Conservation (phyloP, 1,140 invertebrate genomes). For the Pseudomyrmex pallidus region DNA sequence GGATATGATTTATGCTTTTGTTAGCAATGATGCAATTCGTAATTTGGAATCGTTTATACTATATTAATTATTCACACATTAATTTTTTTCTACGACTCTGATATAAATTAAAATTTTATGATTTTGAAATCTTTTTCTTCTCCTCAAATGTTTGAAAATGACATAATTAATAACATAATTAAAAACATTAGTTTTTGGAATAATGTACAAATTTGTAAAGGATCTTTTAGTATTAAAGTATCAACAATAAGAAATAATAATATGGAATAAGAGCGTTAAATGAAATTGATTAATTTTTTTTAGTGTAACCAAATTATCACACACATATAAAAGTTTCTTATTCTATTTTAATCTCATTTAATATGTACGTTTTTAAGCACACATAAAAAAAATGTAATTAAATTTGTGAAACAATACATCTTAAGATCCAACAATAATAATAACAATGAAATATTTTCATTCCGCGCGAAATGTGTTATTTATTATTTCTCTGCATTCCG, state of each 20-base stretch:
- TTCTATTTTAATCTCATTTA: not conserved
- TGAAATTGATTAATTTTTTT: too few relatives aligned
- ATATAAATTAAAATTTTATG: too few relatives aligned
- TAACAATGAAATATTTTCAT: not conserved
- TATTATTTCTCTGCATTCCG: not conserved
- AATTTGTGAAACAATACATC: not conserved
- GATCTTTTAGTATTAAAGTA: too few relatives aligned
- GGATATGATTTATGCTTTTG: conserved; percentile 24
- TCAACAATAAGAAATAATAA: too few relatives aligned
- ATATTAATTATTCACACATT: not conserved
- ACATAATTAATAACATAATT: too few relatives aligned
- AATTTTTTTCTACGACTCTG: not conserved
- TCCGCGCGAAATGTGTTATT: not conserved
- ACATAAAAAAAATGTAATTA: not conserved
- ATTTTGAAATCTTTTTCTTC: too few relatives aligned
- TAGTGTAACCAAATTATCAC: too few relatives aligned
- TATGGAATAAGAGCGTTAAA: too few relatives aligned
- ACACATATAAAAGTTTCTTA: not conserved
- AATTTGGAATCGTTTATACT: not conserved
- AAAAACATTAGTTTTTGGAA: too few relatives aligned
- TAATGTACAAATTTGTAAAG: too few relatives aligned
- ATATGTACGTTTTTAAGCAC: not conserved
- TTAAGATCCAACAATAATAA: too few relatives aligned
- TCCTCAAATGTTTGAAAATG: too few relatives aligned
- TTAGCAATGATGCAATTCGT: conserved; percentile 9